A percentile compares a stretch with the other conserved stretches of the same genome.
Conservation (phyloP, 2,113 vertebrate species). For the Serinus canaria region DNA sequence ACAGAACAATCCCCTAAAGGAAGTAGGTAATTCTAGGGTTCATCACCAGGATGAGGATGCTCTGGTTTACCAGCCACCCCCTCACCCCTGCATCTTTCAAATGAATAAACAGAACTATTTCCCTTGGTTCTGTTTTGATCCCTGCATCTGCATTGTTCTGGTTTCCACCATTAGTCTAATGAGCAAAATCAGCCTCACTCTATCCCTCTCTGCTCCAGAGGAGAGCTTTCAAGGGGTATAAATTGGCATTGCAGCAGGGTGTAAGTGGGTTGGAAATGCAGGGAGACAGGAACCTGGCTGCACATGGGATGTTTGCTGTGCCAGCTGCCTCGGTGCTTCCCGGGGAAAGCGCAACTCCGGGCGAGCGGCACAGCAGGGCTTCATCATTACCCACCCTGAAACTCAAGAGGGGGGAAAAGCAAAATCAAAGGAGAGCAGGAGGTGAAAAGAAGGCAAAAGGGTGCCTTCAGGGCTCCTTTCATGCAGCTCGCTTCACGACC, state of each 20-base stretch:
- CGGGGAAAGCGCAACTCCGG: fast-evolving
- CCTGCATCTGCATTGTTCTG: fast-evolving
- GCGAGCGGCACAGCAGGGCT: neutral
- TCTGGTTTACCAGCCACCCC: neutral
- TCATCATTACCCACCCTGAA: neutral
- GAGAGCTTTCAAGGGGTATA: neutral
- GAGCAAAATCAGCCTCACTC: neutral
- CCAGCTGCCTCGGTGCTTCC: neutral
- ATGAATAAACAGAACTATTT: neutral
- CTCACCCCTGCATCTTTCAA: neutral
- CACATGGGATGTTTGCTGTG: fast-evolving
- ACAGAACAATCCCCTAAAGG: neutral
- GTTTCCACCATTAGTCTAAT: neutral
- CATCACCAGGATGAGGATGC: neutral
- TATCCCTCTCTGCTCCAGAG: neutral
- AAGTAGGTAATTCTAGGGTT: conserved; percentile 24
- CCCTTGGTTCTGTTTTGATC: neutral
- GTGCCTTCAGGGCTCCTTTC: conserved; percentile 45
- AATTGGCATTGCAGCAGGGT: neutral
- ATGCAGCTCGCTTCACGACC: neutral
- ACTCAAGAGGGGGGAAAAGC: conserved; percentile 27
- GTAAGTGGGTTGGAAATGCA: neutral
- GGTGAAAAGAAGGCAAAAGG: conserved; percentile 55
- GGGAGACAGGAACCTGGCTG: neutral
- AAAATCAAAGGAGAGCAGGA: conserved; percentile 58